Evolutionary conservation across 2,888 invertebrate genomes (phyloP).

Genomic region (Chesias legatella): DNA sequence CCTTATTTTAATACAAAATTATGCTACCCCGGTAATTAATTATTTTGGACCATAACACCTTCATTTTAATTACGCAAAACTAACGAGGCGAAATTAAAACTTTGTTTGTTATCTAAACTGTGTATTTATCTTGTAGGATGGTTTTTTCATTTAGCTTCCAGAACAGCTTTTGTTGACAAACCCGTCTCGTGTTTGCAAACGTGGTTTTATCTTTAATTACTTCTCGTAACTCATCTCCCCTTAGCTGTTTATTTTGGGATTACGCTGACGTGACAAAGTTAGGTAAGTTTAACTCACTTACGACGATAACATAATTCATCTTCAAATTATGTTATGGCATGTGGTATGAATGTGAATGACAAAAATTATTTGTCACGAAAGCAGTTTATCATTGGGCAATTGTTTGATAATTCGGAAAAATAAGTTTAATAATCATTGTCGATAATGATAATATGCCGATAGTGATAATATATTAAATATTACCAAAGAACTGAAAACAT

Average conservation of each 20-base stretch:
- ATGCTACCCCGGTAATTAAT: slow-evolving; percentile 45
- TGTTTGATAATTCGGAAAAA: too few relatives aligned
- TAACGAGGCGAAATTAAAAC: slow-evolving; percentile 20
- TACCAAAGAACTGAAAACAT: too few relatives aligned
- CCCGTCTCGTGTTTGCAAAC: slow-evolving; percentile 28
- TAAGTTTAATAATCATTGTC: too few relatives aligned
- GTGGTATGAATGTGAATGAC: too few relatives aligned
- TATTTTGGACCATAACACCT: slow-evolving; percentile 38
- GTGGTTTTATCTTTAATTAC: slow-evolving; percentile 45
- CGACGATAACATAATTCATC: slow-evolving; percentile 4
- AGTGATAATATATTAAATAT: too few relatives aligned
- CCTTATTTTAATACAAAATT: slow-evolving; percentile 49
- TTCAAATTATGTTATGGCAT: slow-evolving; percentile 9
- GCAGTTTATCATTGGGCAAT: too few relatives aligned
- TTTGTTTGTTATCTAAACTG: not conserved
- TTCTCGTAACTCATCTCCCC: slow-evolving; percentile 31
- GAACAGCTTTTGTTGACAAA: slow-evolving; percentile 23
- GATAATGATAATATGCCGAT: too few relatives aligned
- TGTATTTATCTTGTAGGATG: not conserved
- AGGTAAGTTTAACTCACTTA: slow-evolving; percentile 33
- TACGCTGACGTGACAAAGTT: slow-evolving; percentile 39
- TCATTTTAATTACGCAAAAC: slow-evolving; percentile 25
- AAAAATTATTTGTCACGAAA: too few relatives aligned
- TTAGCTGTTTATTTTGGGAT: slow-evolving; percentile 42
- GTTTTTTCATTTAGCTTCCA: slow-evolving; percentile 15